A percentile compares a stretch with the other conserved stretches of the same genome.
These are phyloP conservation scores for Amblyteles armatorius DNA, from an alignment of 2,888 invertebrate genomes.

Conservation along the genomic window DNA sequence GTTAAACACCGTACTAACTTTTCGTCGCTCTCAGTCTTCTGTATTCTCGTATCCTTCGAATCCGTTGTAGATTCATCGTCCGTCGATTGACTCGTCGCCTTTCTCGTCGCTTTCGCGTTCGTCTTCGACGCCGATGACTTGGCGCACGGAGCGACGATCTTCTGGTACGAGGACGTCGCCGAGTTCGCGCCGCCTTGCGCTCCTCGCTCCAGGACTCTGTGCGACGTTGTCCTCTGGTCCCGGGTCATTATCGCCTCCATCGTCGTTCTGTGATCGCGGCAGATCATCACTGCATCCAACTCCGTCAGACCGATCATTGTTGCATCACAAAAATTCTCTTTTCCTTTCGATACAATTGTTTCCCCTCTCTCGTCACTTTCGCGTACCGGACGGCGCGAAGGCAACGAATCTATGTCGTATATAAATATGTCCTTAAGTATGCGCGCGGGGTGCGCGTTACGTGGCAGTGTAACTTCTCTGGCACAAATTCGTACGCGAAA, in stretches of 20 bases:
- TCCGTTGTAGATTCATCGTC: conserved; percentile 24
- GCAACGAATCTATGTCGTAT: not conserved
- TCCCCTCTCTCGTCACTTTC: conserved; percentile 50
- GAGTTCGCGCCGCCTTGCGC: conserved; percentile 53
- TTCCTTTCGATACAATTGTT: not conserved
- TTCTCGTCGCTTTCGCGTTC: conserved; percentile 33
- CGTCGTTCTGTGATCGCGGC: conserved; percentile 59
- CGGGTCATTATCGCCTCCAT: conserved; percentile 80
- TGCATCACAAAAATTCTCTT: conserved; percentile 70
- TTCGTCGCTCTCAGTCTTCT: conserved; percentile 55
- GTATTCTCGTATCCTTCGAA: conserved; percentile 44
- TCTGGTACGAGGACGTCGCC: conserved; percentile 53
- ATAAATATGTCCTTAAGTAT: conserved; percentile 4
- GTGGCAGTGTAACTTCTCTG: conserved; percentile 23
- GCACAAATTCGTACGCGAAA: not conserved
- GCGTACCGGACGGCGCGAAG: not conserved
- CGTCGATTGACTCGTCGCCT: conserved; percentile 22
- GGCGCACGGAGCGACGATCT: conserved; percentile 26
- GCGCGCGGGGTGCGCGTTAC: conserved; percentile 47
- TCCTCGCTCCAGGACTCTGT: conserved; percentile 76
- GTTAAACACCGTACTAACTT: conserved; percentile 44
- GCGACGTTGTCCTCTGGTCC: conserved; percentile 82
- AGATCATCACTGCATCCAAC: conserved; percentile 70
- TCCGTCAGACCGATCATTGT: conserved; percentile 67
- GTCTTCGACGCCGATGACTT: conserved; percentile 36